Percentiles rank a stretch among this genome's conserved stretches.
These are phyloP conservation scores for Fukomys damarensis DNA, from an alignment of 2,113 vertebrate species.

Conservation along the genomic window DNA sequence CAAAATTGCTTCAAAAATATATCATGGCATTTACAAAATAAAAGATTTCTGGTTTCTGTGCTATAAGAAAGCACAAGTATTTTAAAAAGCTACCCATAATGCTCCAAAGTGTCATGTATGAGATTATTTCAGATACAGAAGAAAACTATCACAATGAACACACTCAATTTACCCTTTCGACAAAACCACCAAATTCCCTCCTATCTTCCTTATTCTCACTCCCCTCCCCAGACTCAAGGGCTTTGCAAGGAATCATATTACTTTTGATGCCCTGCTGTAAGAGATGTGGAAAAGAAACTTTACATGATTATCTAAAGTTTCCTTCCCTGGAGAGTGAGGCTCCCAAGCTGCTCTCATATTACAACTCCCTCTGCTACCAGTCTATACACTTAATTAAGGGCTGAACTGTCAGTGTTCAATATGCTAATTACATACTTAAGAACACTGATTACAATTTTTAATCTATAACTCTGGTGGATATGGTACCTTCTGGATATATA, in stretches of 20 bases:
- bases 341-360: slow-evolving; percentile 30
- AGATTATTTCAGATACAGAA: slow-evolving; percentile 44
- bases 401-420: slow-evolving; percentile 62
- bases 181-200: background rate
- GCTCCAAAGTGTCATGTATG: background rate
- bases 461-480: slow-evolving; percentile 59
- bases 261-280: slow-evolving; percentile 53
- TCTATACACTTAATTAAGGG: slow-evolving; percentile 63
- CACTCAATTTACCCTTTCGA: slow-evolving; percentile 3
- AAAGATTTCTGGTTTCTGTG: slow-evolving; percentile 2
- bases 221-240: background rate
- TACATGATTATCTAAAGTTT: slow-evolving; percentile 52
- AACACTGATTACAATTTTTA: slow-evolving; percentile 78
- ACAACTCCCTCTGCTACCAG: slow-evolving; percentile 53
- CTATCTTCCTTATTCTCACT: background rate
- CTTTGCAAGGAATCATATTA: background rate
- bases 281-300: background rate
- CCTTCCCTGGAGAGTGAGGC: slow-evolving; percentile 13
- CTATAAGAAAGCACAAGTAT: slow-evolving; percentile 33
- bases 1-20: slow-evolving; percentile 77
- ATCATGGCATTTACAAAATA: slow-evolving; percentile 45
- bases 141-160: background rate
- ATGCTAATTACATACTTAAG: slow-evolving; percentile 74
- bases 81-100: slow-evolving; percentile 56
- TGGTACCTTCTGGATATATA: slow-evolving; percentile 71